Evolutionary conservation across 2,797 vertebrate species (phyloP).

Genomic region (Pitangus sulphuratus): DNA sequence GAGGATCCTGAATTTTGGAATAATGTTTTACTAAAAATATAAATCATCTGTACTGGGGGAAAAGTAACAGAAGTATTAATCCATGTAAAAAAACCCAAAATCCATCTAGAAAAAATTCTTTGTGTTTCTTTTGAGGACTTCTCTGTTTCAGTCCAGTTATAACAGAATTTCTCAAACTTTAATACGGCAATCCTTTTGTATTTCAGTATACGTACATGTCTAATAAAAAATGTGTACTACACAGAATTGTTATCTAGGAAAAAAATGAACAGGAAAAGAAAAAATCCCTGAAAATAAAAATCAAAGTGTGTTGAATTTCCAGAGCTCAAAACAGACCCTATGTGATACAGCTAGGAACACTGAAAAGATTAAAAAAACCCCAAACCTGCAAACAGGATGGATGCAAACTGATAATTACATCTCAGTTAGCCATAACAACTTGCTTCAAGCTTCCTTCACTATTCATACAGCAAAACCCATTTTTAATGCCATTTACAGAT

Average conservation of each 20-base stretch:
- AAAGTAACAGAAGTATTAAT: neutral
- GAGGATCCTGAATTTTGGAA: neutral
- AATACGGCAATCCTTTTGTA: neutral
- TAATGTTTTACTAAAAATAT: neutral
- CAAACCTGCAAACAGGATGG: neutral
- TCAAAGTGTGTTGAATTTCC: neutral
- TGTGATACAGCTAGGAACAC: neutral
- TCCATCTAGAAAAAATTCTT: neutral
- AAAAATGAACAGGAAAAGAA: neutral
- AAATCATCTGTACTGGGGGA: neutral
- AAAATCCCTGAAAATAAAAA: neutral
- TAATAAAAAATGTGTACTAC: neutral
- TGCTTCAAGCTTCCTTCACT: neutral
- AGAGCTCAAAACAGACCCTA: neutral
- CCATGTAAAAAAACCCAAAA: accelerated
- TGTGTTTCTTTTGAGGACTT: neutral
- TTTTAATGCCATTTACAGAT: neutral
- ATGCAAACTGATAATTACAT: neutral
- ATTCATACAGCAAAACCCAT: neutral
- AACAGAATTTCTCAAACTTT: neutral
- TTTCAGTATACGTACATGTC: neutral
- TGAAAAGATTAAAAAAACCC: neutral
- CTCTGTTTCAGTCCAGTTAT: neutral
- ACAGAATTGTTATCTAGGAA: neutral
- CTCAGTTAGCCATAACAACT: neutral